phyloP scores from a whole-genome alignment of 2,797 vertebrate genomes.

The Lithobates sylvaticus region DNA sequence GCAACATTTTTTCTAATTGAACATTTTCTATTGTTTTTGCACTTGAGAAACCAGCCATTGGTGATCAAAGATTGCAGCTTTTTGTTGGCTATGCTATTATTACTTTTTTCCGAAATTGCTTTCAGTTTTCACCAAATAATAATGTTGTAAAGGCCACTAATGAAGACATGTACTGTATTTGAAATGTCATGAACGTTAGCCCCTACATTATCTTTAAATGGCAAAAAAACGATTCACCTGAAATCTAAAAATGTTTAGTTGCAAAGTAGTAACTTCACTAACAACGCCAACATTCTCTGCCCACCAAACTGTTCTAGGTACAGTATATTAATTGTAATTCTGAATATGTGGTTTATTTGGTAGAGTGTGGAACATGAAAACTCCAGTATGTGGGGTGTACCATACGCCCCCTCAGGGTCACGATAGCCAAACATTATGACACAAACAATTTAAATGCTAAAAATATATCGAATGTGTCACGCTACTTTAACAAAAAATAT shows the following conservation, averaged over 20 bases:
- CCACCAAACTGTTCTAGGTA: too few relatives aligned
- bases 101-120: neutral
- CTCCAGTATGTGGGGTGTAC: too few relatives aligned
- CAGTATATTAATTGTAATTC: too few relatives aligned
- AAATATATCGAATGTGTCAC: too few relatives aligned
- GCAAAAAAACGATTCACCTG: neutral
- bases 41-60: neutral
- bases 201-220: neutral
- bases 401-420: too few relatives aligned
- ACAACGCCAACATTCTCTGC: too few relatives aligned
- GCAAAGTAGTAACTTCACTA: too few relatives aligned
- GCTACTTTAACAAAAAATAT: too few relatives aligned
- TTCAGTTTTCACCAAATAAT: conserved; percentile 26
- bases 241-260: neutral
- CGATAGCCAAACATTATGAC: too few relatives aligned
- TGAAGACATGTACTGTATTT: conserved; percentile 5
- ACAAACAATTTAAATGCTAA: too few relatives aligned
- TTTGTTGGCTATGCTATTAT: neutral
- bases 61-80: conserved; percentile 8
- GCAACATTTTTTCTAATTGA: neutral
- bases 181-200: conserved; percentile 15
- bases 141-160: conserved; percentile 26
- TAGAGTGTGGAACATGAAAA: too few relatives aligned
- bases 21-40: conserved; percentile 7
- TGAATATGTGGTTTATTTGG: too few relatives aligned